Conservation (phyloP, 2,797 vertebrate species). For the Malurus leucopterus region DNA sequence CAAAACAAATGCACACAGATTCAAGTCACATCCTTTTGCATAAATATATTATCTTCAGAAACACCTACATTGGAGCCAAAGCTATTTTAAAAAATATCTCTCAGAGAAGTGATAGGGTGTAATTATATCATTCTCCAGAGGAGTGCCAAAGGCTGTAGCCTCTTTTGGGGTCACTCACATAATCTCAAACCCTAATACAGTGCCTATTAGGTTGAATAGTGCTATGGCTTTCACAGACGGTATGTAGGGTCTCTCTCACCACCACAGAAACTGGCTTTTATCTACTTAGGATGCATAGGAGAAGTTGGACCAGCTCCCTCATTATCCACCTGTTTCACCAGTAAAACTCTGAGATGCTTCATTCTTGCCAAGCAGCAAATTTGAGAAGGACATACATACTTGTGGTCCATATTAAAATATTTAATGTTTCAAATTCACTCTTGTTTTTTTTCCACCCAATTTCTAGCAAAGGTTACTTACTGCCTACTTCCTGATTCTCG, state of each 20-base stretch:
- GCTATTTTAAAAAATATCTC: background rate
- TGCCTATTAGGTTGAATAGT: fast-evolving
- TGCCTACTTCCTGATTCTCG: background rate
- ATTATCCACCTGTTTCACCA: background rate
- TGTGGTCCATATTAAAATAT: background rate
- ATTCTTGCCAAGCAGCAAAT: background rate
- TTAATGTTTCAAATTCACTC: background rate
- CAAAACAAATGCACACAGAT: background rate
- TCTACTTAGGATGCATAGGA: background rate
- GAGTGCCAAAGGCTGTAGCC: background rate
- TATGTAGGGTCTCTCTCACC: background rate
- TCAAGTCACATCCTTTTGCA: background rate
- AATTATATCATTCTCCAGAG: background rate
- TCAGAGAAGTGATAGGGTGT: background rate
- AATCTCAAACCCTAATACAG: background rate
- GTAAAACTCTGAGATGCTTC: background rate
- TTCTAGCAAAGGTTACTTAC: background rate
- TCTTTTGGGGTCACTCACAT: background rate
- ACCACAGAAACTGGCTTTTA: background rate
- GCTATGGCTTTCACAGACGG: background rate
- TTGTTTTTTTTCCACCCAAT: background rate
- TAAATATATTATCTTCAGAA: background rate
- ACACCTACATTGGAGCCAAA: background rate
- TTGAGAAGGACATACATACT: background rate
- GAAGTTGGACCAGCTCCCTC: background rate